Evolutionary conservation across 2,113 vertebrate genomes (phyloP).

Genomic region (Nasalis larvatus): DNA sequence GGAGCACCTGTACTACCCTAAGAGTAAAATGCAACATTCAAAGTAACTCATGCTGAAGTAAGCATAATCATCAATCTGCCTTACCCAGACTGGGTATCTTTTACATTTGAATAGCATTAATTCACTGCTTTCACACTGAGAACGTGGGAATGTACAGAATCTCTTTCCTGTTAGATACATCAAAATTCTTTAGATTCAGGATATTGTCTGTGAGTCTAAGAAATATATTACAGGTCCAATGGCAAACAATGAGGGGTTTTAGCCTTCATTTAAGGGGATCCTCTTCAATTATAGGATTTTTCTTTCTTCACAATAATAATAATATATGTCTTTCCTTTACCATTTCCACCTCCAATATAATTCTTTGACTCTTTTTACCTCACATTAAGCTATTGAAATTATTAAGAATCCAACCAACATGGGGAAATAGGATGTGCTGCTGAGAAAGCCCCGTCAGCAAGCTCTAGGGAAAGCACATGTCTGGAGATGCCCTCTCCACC

Average conservation of each 20-base stretch:
- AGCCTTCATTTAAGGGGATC: background rate
- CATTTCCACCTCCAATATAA: background rate
- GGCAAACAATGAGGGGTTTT: background rate
- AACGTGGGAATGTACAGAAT: background rate
- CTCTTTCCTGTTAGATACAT: background rate
- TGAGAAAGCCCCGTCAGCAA: background rate
- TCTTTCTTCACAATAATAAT: background rate
- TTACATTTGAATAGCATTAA: background rate
- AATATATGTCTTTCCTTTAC: background rate
- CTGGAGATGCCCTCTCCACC: background rate
- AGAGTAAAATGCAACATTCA: conserved; percentile 47
- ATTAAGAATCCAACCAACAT: background rate
- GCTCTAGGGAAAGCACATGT: background rate
- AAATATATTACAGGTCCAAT: background rate
- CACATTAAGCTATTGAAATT: background rate
- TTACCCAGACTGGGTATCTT: background rate
- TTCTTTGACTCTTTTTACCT: background rate
- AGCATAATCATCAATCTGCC: background rate
- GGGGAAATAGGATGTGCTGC: background rate
- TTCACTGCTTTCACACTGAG: background rate
- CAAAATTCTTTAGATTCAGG: background rate
- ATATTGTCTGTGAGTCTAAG: background rate
- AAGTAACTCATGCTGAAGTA: background rate
- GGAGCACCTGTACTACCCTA: conserved; percentile 90
- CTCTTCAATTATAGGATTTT: background rate